phyloP scores from a whole-genome alignment of 2,888 invertebrate species.

The Petrolisthes cinctipes region DNA sequence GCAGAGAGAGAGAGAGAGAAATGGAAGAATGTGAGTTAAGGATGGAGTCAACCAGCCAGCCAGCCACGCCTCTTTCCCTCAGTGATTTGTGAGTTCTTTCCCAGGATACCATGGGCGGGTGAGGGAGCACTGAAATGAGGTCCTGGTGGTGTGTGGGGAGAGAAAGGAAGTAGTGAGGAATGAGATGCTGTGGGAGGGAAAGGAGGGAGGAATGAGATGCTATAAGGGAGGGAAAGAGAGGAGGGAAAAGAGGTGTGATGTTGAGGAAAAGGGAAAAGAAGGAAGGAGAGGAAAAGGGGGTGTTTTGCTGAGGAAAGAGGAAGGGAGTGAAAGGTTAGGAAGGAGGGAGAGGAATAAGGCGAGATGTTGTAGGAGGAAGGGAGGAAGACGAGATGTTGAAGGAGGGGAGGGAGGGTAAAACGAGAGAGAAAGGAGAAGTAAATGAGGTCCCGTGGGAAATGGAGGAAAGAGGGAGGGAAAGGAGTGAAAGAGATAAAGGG shows the following conservation, averaged over 20 bases:
- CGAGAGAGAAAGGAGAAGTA: background rate
- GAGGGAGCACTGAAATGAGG: background rate
- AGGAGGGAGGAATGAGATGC: background rate
- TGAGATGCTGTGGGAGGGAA: too few relatives aligned
- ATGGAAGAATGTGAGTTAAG: background rate
- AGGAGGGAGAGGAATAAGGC: background rate
- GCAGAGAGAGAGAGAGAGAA: slow-evolving; percentile 16
- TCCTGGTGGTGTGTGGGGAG: slow-evolving; percentile 7
- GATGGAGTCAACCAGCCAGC: background rate
- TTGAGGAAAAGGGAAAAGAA: background rate
- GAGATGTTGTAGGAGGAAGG: background rate
- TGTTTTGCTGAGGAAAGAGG: too few relatives aligned
- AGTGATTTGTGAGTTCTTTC: slow-evolving; percentile 6
- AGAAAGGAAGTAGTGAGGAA: background rate
- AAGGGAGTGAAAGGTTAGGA: background rate
- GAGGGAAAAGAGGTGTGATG: background rate
- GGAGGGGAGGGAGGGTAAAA: background rate
- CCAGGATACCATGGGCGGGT: background rate
- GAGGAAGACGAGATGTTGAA: background rate
- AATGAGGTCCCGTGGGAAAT: background rate
- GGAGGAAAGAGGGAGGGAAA: background rate
- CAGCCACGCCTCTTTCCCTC: background rate
- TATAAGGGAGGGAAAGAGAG: background rate
- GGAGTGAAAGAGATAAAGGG: background rate
- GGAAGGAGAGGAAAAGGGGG: background rate